Evolutionary conservation across 2,888 invertebrate species (phyloP), one percentile per base, ranked within the genome.

Genomic region (Dasysyrphus albostriatus): DNA sequence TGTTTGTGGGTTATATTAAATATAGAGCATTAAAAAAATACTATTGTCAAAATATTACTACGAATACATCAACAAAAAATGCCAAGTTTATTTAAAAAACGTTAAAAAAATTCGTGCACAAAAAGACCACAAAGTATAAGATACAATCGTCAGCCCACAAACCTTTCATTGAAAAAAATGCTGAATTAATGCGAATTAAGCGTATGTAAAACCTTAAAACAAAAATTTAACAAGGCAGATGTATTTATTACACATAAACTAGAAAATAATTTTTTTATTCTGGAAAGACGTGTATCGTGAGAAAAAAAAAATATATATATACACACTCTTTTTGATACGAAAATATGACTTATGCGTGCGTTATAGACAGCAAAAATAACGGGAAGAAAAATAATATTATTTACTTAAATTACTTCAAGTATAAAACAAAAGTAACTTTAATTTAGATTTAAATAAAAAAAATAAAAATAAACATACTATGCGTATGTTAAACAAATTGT

Each of bases 311-410:
- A 58, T 49, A 14, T 42, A 16, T 29, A 47, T 34, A 19, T 29
- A 47, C 58, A 54, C 34, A 49, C 12, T 67, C 44, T 42, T 58
- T 51, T 49, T 54, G 8, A 69, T 10, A 74, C 32, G 65, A 44
- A 51, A 67, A 49, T n/a, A 49, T 29, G 59, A 58, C 29, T 56
- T 70, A 81, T 81, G 80, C 85, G 77, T 85, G 85, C 81, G 81
- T 77, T 69, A 85, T 81, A 63, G 65, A 51, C 78, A 32, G 77
- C 82, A 59, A 70, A 59, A 75, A 73, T 8, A n/a, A 32, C 1
- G 8, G 63, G 65, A 24, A 70, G 67, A 37, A 63, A 59, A 56
- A 54, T 29, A 7, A 42, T n/a, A 12, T 7, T n/a, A 49, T 49
- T 49, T 67, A 32, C 10, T 49, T 49, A 34, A 67, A 10, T 49